These are phyloP conservation scores for Hypsibius dujardini DNA, from an alignment of 1,140 invertebrate species.

Conservation along the genomic window DNA sequence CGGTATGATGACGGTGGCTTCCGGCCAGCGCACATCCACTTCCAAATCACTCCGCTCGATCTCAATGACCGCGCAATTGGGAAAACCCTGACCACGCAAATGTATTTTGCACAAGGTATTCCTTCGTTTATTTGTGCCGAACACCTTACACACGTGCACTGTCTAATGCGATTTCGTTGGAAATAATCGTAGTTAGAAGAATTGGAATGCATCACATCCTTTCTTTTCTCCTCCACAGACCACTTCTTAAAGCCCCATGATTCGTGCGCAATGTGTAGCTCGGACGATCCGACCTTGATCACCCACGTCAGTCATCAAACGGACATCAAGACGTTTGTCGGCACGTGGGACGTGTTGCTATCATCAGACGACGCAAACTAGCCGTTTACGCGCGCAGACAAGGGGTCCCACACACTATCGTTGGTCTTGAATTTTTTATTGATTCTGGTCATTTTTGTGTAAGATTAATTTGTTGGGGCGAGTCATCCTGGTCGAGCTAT, in stretches of 20 bases:
- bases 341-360: background rate
- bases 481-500: no score
- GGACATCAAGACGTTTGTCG: constrained; percentile 1
- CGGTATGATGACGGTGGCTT: constrained; percentile 10
- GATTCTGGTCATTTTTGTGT: no score
- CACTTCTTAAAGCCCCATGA: background rate
- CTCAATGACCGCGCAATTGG: background rate
- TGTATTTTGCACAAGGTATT: constrained; percentile 10
- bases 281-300: background rate
- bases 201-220: background rate
- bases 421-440: no score
- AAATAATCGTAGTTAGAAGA: background rate
- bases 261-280: constrained; percentile 1
- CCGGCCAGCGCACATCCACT: constrained; percentile 11
- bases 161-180: background rate
- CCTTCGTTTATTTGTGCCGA: no score
- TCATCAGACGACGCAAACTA: background rate
- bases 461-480: no score
- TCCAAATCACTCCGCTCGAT: background rate
- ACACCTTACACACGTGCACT: background rate
- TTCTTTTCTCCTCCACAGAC: background rate
- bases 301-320: background rate
- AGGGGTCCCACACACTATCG: no score
- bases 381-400: no score
- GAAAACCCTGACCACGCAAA: background rate